Base-by-base conservation (phyloP, 2,797 vertebrate species). In the Enteromius thamalakanensis region DNA sequence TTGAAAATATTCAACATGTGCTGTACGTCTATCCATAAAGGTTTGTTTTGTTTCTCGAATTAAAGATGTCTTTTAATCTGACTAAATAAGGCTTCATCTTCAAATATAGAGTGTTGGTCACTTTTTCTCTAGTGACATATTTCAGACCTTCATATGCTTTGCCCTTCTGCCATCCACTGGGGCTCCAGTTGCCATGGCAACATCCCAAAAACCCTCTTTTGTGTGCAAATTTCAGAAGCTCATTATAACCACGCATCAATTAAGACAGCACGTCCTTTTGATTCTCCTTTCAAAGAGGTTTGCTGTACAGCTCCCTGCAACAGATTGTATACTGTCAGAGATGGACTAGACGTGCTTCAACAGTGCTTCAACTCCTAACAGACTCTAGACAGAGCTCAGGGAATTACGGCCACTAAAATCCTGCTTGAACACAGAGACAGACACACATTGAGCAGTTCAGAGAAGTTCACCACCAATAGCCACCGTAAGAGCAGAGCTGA, bases 101-200 rank as follows among this genome's bases (percentile, higher is more conserved):
- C 26, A 60, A 76, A 40, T 42, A 58, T 2, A 4, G 51, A 23
- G 15, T 17, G 1, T 58, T 58, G 62, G 53, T 42, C 42, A 72
- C 12, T n/a, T 47, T 19, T 62, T 75, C n/a, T 67, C 3, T 71
- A 49, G 45, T 60, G n/a, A 42, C 51, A 70, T 40, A 45, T 64
- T 58, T 47, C 71, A 60, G 34, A 32, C 67, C 51, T 21, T 10
- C 15, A 15, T 45, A 49, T 64, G 37, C 12, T 78, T 29, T 47
- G 51, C 64, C 74, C 79, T 76, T 26, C 29, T 69, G 49, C 17
- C n/a, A 14, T 55, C 21, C 11, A 40, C 37, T 70, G 42, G 9
- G 37, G 29, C 67, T 78, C 12, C 11, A 64, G 79, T 86, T 87
- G 26, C 78, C 72, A 85, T 83, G 75, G 74, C 26, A 21, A 87